Evolutionary conservation across 1,140 invertebrate species (phyloP), one percentile per base, ranked within the genome.

Genomic region (Zaprionus taronus): DNA sequence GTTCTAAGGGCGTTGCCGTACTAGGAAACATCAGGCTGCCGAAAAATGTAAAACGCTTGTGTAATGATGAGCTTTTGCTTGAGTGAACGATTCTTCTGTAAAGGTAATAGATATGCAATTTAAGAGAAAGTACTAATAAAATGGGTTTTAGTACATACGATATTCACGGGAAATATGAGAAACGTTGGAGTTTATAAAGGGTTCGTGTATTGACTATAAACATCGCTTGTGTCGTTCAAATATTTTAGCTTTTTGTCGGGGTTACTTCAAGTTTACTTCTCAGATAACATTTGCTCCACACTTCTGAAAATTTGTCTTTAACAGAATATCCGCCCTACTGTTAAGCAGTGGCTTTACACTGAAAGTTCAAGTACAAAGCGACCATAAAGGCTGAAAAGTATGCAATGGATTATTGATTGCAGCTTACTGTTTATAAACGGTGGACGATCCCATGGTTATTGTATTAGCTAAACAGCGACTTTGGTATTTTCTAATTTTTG

Each of bases 101-200:
- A 70, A 70, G 28, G 6, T 65, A 6, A 15, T 11, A 57, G 61
- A 2, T 49, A 57, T 12, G 34, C 5, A 3, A 2, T 2, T 14
- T 38, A 4, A 4, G 34, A 38, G 12, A 38, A 38, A 38, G 14
- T 38, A 38, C 36, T 7, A 4, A 55, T 47, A 68, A 28, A 53
- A 2, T 12, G 47, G 36, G 17, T 12, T 64, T 70, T 75, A 58
- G 67, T 4, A 26, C 72, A 58, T 58, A 71, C 72, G 72, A 70
- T 75, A 75, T 44, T 15, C 15, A 14, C 28, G 57, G 36, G 47
- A 67, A 74, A 62, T 61, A 12, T n/a, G 6, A 0, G 0, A 6
- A 17, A 17, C 5, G 4, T 66, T 24, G 24, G 24, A 36, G 22
- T 47, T 24, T 31, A 24, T 1, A 4, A 15, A 2, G 2, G n/a